Evolutionary conservation across 2,797 vertebrate species (phyloP).

Genomic region (Notamacropus eugenii): DNA sequence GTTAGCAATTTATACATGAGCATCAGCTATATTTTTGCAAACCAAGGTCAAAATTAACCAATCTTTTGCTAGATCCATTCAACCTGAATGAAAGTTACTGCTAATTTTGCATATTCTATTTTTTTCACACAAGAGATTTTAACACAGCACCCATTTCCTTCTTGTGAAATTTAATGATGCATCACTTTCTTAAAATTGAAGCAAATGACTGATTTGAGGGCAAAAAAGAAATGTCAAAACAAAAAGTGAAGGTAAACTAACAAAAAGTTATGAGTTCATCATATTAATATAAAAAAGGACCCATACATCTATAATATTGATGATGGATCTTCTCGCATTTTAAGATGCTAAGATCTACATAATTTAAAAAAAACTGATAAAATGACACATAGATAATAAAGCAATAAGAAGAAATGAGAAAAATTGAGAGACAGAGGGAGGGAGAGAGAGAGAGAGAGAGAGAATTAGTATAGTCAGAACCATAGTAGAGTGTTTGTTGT

Average conservation of each 20-base stretch:
- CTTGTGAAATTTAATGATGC: background rate
- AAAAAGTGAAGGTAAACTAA: constrained; percentile 34
- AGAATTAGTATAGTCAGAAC: too few relatives aligned
- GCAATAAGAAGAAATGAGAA: background rate
- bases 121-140: background rate
- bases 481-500: too few relatives aligned
- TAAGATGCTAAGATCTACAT: background rate
- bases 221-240: constrained; percentile 13
- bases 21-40: background rate
- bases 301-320: background rate
- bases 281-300: background rate
- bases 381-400: background rate
- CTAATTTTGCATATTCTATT: background rate
- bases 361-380: background rate
- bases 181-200: background rate
- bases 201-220: background rate
- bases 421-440: too few relatives aligned
- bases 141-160: background rate
- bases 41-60: background rate
- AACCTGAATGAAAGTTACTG: background rate
- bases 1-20: background rate
- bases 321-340: constrained; percentile 32
- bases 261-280: constrained; percentile 37
- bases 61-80: background rate
- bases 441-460: too few relatives aligned